Conservation (phyloP, 2,797 vertebrate species). For the Alcedo quadribrachys region DNA sequence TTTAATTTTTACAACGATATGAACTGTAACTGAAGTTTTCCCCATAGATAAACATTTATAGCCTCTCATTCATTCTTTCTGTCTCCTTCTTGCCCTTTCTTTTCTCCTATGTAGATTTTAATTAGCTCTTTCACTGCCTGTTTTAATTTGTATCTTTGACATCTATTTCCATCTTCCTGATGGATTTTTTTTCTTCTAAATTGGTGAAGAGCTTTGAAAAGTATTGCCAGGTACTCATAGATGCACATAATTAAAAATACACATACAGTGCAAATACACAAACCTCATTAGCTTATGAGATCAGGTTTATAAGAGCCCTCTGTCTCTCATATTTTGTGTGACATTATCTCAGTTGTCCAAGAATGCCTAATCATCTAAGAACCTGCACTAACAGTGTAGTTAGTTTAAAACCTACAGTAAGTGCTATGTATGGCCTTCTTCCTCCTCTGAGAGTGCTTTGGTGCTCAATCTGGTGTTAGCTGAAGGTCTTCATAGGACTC, state of each 20-base stretch:
- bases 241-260: not conserved
- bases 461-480: not conserved
- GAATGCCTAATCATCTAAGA: conserved; percentile 34
- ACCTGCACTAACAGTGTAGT: conserved; percentile 4
- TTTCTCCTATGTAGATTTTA: not conserved
- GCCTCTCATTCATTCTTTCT: not conserved
- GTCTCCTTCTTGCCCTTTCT: not conserved
- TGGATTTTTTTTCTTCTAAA: not conserved
- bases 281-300: conserved; percentile 31
- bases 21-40: not conserved
- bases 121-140: not conserved
- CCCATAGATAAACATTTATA: not conserved
- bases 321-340: conserved; percentile 38
- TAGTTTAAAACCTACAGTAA: not conserved
- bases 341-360: conserved; percentile 34
- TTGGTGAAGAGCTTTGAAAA: not conserved
- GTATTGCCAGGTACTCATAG: not conserved
- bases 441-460: not conserved
- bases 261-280: not conserved
- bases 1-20: not conserved
- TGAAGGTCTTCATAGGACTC: not conserved
- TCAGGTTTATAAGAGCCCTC: not conserved
- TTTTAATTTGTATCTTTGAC: not conserved
- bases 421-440: not conserved
- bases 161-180: not conserved